Base-by-base conservation (phyloP, 37 sponge, comb jelly and placozoan genomes). In the Axinella damicornis region DNA sequence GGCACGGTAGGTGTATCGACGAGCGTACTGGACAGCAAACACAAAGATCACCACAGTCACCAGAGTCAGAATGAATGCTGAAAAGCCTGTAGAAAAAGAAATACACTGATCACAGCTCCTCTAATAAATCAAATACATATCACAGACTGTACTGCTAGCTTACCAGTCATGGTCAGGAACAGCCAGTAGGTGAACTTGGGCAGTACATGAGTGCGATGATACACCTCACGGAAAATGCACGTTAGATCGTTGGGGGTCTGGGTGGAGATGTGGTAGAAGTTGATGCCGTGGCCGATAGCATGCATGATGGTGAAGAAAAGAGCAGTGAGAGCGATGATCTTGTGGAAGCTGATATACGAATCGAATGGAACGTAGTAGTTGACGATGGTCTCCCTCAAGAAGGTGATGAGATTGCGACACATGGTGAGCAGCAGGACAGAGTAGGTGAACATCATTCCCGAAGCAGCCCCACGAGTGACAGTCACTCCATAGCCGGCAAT, bases 221-320 rank as follows among this genome's bases (percentile, higher is more conserved):
- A 98, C 24, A 90, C 93, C 56, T 94, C 94, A 17, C 96, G 81
- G 93, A 98, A 96, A 78, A 98, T 71, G 60, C 98, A 98, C 12
- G 92, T 89, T 52, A 98, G 82, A 63, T 98, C 96, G 75, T 89
- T 90, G 27, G 96, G 83, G 16, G 94, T 94, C 85, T 96, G 93
- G 17, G 98, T 98, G 57, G 95, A 37, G 62, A 98, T 96, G 83
- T 91, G 90, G 85, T 98, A 98, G 94, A 98, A 98, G 88, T 98
- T 98, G 84, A 94, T 84, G 36, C 94, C 95, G 71, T 98, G 98
- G 31, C 98, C 98, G 33, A 98, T 69, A 65, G 80, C 58, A 74
- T 98, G 98, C 70, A 87, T 84, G 31, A 98, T 57, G 13, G 96
- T 98, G 91, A 91, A 91, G 30, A 94, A 16, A 38, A 96, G 82